Evolutionary conservation across 2,797 vertebrate genomes (phyloP).

Genomic region (Cryptoprocta ferox): DNA sequence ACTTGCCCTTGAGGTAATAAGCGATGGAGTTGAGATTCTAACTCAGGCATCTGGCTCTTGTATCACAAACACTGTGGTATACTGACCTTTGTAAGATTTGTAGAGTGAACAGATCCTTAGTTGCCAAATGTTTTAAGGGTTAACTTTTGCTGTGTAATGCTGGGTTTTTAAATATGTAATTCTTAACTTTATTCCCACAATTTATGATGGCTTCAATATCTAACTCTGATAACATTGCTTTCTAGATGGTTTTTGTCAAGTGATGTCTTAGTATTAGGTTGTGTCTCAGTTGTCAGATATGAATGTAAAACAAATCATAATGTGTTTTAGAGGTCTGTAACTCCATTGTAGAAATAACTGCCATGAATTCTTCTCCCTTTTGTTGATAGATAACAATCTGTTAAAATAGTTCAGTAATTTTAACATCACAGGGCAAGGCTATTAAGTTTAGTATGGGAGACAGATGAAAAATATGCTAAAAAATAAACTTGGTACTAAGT

Average conservation of each 20-base stretch:
- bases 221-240: not conserved
- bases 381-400: not conserved
- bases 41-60: not conserved
- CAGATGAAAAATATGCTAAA: slow-evolving; percentile 60
- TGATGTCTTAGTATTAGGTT: slow-evolving; percentile 8
- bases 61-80: not conserved
- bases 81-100: not conserved
- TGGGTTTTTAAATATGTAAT: not conserved
- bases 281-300: slow-evolving; percentile 32
- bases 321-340: not conserved
- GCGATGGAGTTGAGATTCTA: not conserved
- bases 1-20: not conserved
- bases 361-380: not conserved
- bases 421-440: not conserved
- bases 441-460: slow-evolving; percentile 3
- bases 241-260: slow-evolving; percentile 19
- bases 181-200: not conserved
- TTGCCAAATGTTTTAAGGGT: not conserved
- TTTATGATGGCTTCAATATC: not conserved
- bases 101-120: not conserved
- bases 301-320: not conserved
- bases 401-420: not conserved
- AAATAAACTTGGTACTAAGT: slow-evolving; percentile 66
- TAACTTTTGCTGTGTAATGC: not conserved
- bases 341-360: not conserved